Conservation (phyloP, 2,888 invertebrate genomes). For the Uropetala carovei region DNA sequence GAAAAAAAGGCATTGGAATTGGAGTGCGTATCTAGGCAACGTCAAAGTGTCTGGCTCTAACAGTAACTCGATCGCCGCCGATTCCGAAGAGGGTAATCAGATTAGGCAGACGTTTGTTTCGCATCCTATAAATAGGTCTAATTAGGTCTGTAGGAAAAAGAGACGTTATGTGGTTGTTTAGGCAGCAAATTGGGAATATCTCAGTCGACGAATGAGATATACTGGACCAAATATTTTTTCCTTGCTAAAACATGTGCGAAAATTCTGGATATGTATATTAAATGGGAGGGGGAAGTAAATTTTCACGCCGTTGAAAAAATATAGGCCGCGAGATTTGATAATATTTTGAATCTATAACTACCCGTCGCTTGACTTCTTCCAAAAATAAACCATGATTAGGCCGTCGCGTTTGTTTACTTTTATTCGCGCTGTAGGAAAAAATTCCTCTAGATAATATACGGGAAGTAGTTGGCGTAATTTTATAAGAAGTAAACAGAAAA, state of each 20-base stretch:
- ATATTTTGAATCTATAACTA: no score
- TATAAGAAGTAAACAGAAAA: no score
- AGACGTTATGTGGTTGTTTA: not conserved
- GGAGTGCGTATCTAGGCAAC: not conserved
- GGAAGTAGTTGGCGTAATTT: no score
- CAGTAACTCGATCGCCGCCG: not conserved
- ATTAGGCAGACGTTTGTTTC: not conserved
- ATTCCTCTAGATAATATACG: no score
- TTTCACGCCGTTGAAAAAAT: not conserved
- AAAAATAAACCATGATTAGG: no score
- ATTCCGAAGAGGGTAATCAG: not conserved
- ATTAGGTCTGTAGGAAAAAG: not conserved
- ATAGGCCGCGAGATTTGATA: no score
- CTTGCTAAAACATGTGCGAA: not conserved
- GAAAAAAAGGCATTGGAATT: not conserved
- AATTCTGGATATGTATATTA: not conserved
- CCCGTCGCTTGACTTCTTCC: no score
- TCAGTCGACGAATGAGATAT: not conserved
- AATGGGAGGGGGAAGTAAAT: not conserved
- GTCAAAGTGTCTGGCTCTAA: not conserved
- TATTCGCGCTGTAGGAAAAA: no score
- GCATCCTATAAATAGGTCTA: conserved; percentile 48
- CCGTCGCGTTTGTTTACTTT: no score
- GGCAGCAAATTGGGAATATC: not conserved
- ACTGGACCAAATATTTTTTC: not conserved